phyloP scores from a whole-genome alignment of 2,797 vertebrate genomes.

The Chelmon rostratus region DNA sequence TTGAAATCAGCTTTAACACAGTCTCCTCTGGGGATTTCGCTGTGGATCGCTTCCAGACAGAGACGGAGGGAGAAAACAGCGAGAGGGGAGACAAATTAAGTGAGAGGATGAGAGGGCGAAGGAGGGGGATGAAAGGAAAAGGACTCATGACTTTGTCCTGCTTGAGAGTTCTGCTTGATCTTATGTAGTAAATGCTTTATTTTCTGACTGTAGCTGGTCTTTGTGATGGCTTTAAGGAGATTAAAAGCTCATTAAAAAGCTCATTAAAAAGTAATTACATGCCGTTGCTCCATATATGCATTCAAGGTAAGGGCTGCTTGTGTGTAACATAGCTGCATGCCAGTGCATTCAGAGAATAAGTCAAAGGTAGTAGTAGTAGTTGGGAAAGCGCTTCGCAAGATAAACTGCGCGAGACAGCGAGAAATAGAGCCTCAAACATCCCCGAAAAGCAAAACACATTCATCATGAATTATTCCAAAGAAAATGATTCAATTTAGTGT shows the following conservation, averaged over 20 bases:
- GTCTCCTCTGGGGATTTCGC: conserved; percentile 22
- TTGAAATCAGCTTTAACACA: conserved; percentile 43
- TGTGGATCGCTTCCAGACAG: conserved; percentile 22
- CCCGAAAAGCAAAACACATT: conserved; percentile 47
- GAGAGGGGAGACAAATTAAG: conserved; percentile 24
- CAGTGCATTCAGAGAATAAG: conserved; percentile 7
- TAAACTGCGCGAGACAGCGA: conserved; percentile 23
- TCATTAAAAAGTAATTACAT: conserved; percentile 65
- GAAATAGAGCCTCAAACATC: conserved; percentile 29
- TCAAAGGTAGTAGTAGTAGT: conserved; percentile 13
- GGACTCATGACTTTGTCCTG: conserved; percentile 12
- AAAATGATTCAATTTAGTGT: conserved; percentile 34
- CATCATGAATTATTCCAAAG: conserved; percentile 44
- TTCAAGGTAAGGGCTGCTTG: conserved; percentile 27
- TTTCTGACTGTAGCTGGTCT: conserved; percentile 20
- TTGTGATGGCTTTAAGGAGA: conserved; percentile 49
- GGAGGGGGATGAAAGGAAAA: neutral
- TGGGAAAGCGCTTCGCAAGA: conserved; percentile 1
- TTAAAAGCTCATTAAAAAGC: conserved; percentile 70
- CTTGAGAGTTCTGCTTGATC: conserved; percentile 39
- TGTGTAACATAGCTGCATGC: conserved; percentile 17
- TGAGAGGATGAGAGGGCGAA: conserved; percentile 22
- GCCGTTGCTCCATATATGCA: conserved; percentile 29
- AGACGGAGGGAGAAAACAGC: neutral
- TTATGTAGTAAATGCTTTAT: conserved; percentile 11